phyloP scores from a whole-genome alignment of 1,140 invertebrate genomes.

The Scaptomyza montana region DNA sequence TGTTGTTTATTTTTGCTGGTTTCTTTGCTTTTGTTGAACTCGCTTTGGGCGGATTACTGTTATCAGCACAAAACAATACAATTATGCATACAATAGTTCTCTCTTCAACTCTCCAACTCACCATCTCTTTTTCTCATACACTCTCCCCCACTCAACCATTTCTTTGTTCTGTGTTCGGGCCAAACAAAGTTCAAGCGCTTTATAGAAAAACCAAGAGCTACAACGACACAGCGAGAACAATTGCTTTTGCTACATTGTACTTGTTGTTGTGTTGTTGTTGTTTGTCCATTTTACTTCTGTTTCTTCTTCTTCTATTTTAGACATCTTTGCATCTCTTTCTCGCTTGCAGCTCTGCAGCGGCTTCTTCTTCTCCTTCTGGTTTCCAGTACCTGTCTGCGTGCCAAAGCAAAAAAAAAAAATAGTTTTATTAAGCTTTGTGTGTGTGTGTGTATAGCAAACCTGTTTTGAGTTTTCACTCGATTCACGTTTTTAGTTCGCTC shows the following conservation, averaged over 20 bases:
- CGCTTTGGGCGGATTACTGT: constrained; percentile 36
- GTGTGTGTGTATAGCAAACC: constrained; percentile 35
- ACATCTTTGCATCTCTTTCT: constrained; percentile 1
- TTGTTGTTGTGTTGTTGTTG: not conserved
- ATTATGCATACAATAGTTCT: constrained; percentile 4
- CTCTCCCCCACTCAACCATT: not conserved
- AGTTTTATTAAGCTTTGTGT: constrained; percentile 15
- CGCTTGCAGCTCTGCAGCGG: not conserved
- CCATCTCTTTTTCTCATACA: constrained; percentile 3
- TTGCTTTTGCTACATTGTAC: not conserved
- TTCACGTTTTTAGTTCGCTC: constrained; percentile 74
- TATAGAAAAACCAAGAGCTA: constrained; percentile 10
- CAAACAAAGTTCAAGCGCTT: constrained; percentile 43
- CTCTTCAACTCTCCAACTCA: not conserved
- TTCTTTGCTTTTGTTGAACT: constrained; percentile 7
- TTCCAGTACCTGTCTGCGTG: constrained; percentile 37
- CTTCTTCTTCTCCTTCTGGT: constrained; percentile 27
- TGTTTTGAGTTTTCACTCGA: constrained; percentile 79
- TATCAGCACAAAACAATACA: constrained; percentile 28
- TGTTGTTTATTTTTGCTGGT: not conserved
- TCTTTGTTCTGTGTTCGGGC: constrained; percentile 15
- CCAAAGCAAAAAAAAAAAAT: constrained; percentile 38
- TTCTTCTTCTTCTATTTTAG: constrained; percentile 7
- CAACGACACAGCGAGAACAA: not conserved
- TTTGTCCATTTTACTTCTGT: constrained; percentile 17